A percentile compares a stretch with the other conserved stretches of the same genome.
Conservation (phyloP, 2,888 invertebrate species). For the Drosophila birchii region DNA sequence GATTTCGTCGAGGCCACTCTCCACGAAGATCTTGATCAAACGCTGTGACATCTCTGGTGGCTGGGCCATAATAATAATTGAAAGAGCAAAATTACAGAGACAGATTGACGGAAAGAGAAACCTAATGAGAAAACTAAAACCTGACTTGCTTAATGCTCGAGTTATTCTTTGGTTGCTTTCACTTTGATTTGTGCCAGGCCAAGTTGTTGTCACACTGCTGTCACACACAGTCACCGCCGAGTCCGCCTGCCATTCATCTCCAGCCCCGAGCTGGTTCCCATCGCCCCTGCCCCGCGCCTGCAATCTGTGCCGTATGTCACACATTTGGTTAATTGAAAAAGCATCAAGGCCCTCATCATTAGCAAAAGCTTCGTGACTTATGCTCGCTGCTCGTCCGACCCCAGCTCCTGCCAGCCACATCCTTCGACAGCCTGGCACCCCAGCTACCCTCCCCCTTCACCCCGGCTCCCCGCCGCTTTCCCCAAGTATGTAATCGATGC, state of each 20-base stretch:
- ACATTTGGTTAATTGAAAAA: constrained; percentile 77
- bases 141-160: constrained; percentile 15
- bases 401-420: constrained; percentile 13
- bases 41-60: background rate
- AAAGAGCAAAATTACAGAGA: background rate
- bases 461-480: constrained; percentile 15
- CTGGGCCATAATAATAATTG: constrained; percentile 1
- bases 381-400: constrained; percentile 39
- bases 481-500: constrained; percentile 77
- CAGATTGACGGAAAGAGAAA: background rate
- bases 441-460: background rate
- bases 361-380: constrained; percentile 76
- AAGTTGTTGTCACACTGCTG: constrained; percentile 31
- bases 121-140: constrained; percentile 15
- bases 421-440: constrained; percentile 6
- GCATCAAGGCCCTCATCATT: constrained; percentile 76
- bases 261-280: background rate
- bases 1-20: constrained; percentile 31
- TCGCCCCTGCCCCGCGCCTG: background rate
- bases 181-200: constrained; percentile 40
- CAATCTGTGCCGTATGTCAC: constrained; percentile 41
- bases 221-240: constrained; percentile 22
- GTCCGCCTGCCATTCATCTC: constrained; percentile 8
- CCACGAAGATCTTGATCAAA: constrained; percentile 37
- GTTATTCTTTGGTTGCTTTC: constrained; percentile 14